Percentiles rank a stretch among this genome's conserved stretches.
phyloP scores from a whole-genome alignment of 2,113 vertebrate genomes.

The Antechinus stuartii region DNA sequence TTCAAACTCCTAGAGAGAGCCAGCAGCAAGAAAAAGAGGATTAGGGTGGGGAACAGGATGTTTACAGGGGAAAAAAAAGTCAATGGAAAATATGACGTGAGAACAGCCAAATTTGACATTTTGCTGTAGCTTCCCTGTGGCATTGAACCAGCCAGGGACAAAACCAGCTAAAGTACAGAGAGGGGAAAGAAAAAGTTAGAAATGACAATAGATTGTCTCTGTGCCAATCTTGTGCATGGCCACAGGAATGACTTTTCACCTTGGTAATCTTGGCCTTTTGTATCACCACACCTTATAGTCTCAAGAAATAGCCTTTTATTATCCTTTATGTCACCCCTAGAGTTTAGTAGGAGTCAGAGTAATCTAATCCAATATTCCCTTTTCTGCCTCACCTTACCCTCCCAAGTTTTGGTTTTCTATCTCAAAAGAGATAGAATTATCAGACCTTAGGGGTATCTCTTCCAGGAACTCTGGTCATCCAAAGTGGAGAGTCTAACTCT shows the following conservation, averaged over 20 bases:
- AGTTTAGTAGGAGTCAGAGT: background rate
- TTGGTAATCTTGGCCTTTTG: background rate
- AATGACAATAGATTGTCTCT: background rate
- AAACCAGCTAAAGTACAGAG: background rate
- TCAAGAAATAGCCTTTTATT: background rate
- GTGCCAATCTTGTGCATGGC: background rate
- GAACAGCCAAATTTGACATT: slow-evolving; percentile 60
- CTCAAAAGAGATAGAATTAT: background rate
- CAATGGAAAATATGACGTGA: slow-evolving; percentile 75
- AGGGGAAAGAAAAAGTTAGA: background rate
- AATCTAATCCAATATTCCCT: background rate
- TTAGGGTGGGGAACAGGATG: slow-evolving; percentile 67
- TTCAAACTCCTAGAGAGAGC: slow-evolving; percentile 62
- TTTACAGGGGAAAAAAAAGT: slow-evolving; percentile 74
- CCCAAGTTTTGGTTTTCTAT: background rate
- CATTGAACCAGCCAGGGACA: slow-evolving; percentile 19
- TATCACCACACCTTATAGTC: background rate
- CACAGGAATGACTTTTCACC: background rate
- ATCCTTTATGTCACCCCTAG: background rate
- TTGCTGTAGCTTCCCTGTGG: slow-evolving; percentile 31
- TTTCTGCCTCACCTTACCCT: background rate
- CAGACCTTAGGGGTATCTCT: background rate
- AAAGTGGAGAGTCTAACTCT: background rate
- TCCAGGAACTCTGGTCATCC: slow-evolving; percentile 1
- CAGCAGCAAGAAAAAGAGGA: slow-evolving; percentile 59